These are phyloP conservation scores for Rattus rattus DNA, from an alignment of 2,113 vertebrate species.

Conservation along the genomic window DNA sequence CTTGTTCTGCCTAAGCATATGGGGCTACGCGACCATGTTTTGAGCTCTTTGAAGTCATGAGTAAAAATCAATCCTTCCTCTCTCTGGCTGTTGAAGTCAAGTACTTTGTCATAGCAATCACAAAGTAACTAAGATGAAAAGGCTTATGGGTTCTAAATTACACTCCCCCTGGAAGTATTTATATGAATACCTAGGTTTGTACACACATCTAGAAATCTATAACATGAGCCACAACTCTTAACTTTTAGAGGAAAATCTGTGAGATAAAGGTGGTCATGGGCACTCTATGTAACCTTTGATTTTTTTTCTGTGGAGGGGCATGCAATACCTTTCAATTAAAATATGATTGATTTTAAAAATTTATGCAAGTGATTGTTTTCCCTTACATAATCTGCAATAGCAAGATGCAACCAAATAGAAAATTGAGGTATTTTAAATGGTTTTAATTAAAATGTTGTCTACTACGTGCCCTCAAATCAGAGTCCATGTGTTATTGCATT, in stretches of 20 bases:
- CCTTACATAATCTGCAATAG: background rate
- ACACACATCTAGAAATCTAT: background rate
- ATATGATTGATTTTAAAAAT: background rate
- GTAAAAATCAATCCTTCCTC: background rate
- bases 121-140: background rate
- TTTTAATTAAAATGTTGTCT: background rate
- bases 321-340: background rate
- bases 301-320: background rate
- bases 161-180: background rate
- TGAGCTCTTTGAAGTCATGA: background rate
- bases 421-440: background rate
- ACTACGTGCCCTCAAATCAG: background rate
- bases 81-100: background rate
- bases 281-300: background rate
- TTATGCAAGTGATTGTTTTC: background rate
- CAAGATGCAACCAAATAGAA: background rate
- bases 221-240: background rate
- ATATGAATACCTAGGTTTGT: background rate
- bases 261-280: background rate
- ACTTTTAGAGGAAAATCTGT: background rate
- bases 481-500: conserved; percentile 18
- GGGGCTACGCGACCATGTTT: background rate
- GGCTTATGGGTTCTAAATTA: background rate
- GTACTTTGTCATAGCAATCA: background rate
- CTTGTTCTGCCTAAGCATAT: background rate